Conservation (phyloP, 2,797 vertebrate species). For the Adrianichthys oophorus region DNA sequence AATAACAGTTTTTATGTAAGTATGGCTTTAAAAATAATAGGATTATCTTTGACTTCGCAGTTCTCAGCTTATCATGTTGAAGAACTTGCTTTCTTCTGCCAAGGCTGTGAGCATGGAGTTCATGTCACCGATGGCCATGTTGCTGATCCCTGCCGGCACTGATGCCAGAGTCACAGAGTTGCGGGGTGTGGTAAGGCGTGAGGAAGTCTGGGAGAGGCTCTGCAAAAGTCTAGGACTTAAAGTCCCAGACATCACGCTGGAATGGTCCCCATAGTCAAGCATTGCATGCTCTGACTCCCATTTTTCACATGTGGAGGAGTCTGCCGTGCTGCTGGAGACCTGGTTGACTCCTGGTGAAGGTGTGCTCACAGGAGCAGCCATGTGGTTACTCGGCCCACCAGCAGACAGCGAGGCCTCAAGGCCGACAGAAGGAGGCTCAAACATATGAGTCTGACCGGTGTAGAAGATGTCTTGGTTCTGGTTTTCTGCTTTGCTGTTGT, state of each 20-base stretch:
- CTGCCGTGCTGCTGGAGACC: conserved; percentile 95
- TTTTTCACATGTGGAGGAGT: conserved; percentile 78
- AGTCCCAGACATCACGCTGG: conserved; percentile 93
- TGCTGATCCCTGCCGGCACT: conserved; percentile 90
- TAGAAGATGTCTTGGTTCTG: conserved; percentile 80
- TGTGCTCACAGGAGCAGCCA: conserved; percentile 76
- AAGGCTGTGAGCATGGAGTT: conserved; percentile 97
- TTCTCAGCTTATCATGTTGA: conserved; percentile 94
- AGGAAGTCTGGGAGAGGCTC: conserved; percentile 95
- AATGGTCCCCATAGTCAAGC: conserved; percentile 96
- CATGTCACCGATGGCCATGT: conserved; percentile 99
- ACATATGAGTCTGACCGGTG: conserved; percentile 91
- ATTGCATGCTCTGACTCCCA: conserved; percentile 86
- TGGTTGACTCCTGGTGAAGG: conserved; percentile 91
- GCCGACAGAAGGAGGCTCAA: conserved; percentile 76
- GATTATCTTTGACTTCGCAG: conserved; percentile 33
- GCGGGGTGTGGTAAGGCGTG: conserved; percentile 95
- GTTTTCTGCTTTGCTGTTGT: conserved; percentile 57
- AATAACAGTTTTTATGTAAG: conserved; percentile 51
- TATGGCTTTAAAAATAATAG: conserved; percentile 75
- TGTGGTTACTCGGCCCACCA: conserved; percentile 55
- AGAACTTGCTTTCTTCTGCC: conserved; percentile 96
- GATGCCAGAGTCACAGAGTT: conserved; percentile 91
- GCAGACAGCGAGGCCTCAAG: conserved; percentile 73
- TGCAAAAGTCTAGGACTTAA: conserved; percentile 94